Evolutionary conservation across 2,113 vertebrate species (phyloP).

Genomic region (Dolichallabes microphthalmus): DNA sequence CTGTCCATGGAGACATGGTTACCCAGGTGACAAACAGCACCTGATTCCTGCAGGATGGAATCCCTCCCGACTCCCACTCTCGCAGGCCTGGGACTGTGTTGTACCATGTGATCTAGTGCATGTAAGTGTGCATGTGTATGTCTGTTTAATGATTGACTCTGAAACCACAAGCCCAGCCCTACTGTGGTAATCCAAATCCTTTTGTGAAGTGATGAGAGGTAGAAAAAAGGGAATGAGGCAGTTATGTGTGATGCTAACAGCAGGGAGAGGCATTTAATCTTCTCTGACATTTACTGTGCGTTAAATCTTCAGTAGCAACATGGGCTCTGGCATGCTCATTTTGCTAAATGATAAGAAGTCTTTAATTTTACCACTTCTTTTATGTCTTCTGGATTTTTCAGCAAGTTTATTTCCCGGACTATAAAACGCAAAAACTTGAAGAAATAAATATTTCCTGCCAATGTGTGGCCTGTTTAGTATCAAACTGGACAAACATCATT

Average conservation of each 20-base stretch:
- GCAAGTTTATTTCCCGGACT: neutral
- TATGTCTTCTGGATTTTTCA: neutral
- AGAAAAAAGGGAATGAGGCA: neutral
- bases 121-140: neutral
- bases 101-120: slow-evolving; percentile 20
- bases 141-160: slow-evolving; percentile 55
- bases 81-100: slow-evolving; percentile 29
- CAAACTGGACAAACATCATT: neutral
- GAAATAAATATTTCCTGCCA: neutral
- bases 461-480: neutral
- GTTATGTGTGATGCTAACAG: neutral
- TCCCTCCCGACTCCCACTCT: slow-evolving; percentile 29
- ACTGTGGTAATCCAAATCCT: slow-evolving; percentile 48
- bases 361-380: neutral
- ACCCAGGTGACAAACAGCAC: slow-evolving; percentile 48
- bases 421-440: neutral
- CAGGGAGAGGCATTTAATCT: neutral
- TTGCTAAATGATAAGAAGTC: neutral
- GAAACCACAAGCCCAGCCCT: slow-evolving; percentile 28
- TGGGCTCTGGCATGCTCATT: slow-evolving; percentile 3
- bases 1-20: slow-evolving; percentile 49
- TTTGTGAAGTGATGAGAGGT: slow-evolving; percentile 3
- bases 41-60: slow-evolving; percentile 49
- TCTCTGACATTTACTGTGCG: neutral
- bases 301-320: neutral